These are phyloP conservation scores for Epizoanthus scotinus DNA, from an alignment of 92 coral and sea anemone genomes.

Conservation along the genomic window DNA sequence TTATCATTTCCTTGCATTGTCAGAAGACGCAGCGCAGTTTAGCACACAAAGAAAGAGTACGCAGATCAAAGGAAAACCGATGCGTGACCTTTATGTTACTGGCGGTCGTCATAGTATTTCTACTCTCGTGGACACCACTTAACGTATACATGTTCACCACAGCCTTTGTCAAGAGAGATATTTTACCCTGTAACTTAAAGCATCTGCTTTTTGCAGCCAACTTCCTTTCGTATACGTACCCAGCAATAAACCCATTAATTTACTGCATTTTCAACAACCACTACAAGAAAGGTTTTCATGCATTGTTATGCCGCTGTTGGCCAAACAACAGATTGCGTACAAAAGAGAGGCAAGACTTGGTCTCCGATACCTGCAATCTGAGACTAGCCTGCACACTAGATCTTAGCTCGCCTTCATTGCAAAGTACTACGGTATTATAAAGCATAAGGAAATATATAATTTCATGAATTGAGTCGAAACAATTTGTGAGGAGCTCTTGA, in stretches of 20 bases:
- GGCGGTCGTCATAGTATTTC: conserved; percentile 41
- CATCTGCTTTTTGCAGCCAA: conserved; percentile 9
- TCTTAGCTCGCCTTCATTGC: conserved; percentile 10
- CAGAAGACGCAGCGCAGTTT: background rate
- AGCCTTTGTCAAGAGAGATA: background rate
- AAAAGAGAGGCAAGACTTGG: background rate
- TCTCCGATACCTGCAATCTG: background rate
- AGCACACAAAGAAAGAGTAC: conserved; percentile 33
- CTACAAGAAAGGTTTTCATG: conserved; percentile 33
- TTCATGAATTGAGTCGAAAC: too few species aligned
- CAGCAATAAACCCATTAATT: conserved; percentile 26
- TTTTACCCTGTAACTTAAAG: background rate
- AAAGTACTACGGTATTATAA: background rate
- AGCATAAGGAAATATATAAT: too few species aligned
- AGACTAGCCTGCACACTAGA: conserved; percentile 3
- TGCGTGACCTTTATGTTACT: conserved; percentile 45
- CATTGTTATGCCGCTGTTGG: background rate
- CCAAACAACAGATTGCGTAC: background rate
- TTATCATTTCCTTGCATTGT: conserved; percentile 33
- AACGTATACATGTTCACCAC: conserved; percentile 5
- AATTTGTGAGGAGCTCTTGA: too few species aligned
- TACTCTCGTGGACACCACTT: conserved; percentile 44
- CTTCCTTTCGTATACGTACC: conserved; percentile 8
- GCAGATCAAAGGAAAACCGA: conserved; percentile 48
- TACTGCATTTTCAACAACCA: conserved; percentile 32